A percentile compares a stretch with the other conserved stretches of the same genome.
Conservation (phyloP, 2,797 vertebrate genomes). For the Anguilla megastoma region DNA sequence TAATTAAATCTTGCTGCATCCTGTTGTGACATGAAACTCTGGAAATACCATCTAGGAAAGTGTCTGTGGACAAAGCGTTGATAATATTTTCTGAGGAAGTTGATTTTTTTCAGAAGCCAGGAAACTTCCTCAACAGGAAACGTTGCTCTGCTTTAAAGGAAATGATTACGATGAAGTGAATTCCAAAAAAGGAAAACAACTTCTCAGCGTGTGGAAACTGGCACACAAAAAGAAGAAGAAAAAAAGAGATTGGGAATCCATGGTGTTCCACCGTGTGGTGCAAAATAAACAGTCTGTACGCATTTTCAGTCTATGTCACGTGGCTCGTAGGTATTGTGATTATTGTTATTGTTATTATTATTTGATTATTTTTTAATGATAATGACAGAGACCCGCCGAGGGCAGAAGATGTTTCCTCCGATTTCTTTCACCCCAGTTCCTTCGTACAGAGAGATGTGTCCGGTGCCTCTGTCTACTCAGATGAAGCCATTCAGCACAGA, state of each 20-base stretch:
- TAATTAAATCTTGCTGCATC: conserved; percentile 45
- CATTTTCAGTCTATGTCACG: not conserved
- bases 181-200: conserved; percentile 33
- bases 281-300: not conserved
- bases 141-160: conserved; percentile 51
- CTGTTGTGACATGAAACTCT: conserved; percentile 64
- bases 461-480: conserved; percentile 1
- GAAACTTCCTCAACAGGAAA: conserved; percentile 63
- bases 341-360: too few species aligned
- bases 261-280: not conserved
- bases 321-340: not conserved
- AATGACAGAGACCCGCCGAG: not conserved
- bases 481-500: conserved; percentile 3
- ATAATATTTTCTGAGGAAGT: conserved; percentile 65
- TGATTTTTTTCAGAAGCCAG: conserved; percentile 60
- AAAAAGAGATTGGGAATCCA: not conserved
- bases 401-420: not conserved
- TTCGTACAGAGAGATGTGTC: conserved; percentile 25
- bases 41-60: conserved; percentile 62
- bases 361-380: not conserved
- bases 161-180: conserved; percentile 43
- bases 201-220: conserved; percentile 9
- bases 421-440: conserved; percentile 33
- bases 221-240: not conserved
- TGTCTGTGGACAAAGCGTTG: conserved; percentile 57